Conservation (phyloP, 2,113 vertebrate genomes). For the Rana temporaria region DNA sequence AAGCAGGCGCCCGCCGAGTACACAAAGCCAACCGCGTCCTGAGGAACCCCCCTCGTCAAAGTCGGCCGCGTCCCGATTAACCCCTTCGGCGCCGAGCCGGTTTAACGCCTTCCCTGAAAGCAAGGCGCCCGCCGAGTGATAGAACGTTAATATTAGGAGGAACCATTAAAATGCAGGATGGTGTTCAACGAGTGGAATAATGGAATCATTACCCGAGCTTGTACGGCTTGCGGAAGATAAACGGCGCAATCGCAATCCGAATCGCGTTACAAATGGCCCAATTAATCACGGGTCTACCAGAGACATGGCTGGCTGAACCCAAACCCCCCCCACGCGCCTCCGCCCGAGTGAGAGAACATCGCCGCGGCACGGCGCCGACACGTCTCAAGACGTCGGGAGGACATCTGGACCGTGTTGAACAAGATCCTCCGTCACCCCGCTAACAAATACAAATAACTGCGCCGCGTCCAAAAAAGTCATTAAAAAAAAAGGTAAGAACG, state of each 20-base stretch:
- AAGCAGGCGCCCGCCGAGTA: too few relatives aligned
- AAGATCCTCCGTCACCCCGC: neutral
- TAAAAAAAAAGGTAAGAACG: too few relatives aligned
- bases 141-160: conserved; percentile 58
- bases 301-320: conserved; percentile 63
- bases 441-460: too few relatives aligned
- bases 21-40: neutral
- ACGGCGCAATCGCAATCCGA: conserved; percentile 75
- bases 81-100: neutral
- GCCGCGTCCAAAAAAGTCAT: too few relatives aligned
- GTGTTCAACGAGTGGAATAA: conserved; percentile 75
- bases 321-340: conserved; percentile 68
- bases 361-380: conserved; percentile 67
- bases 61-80: neutral
- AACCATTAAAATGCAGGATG: conserved; percentile 67
- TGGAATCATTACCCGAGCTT: conserved; percentile 77
- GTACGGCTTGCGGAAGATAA: conserved; percentile 80
- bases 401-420: conserved; percentile 2
- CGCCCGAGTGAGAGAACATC: conserved; percentile 53
- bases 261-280: conserved; percentile 74
- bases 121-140: neutral
- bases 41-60: neutral
- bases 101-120: too few relatives aligned
- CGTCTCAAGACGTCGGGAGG: conserved; percentile 54
- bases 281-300: conserved; percentile 78